Base-by-base conservation (phyloP, 2,797 vertebrate genomes). In the Gymnopithys bicolor region DNA sequence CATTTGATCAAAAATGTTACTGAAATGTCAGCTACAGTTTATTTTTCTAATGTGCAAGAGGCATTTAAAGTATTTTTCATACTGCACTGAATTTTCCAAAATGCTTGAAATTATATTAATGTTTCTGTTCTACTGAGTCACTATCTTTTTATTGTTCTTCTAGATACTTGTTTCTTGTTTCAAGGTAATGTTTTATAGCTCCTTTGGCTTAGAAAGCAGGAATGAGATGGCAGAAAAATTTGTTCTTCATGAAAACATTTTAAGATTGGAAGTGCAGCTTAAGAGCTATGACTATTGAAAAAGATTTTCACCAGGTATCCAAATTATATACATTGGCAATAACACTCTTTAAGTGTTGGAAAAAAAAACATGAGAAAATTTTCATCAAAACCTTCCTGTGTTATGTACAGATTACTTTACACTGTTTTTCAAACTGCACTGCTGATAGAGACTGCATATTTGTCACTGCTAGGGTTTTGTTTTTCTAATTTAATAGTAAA, bases 21-120 rank as follows among this genome's bases (percentile, higher is more conserved):
- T 83, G 69, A 91, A 78, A 84, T 84, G 73, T 92, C 79, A 93
- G 37, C 48, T 66, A 69, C 28, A 32, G 60, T 22, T 83, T 78
- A 71, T 60, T 73, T 87, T 87, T 90, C 84, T 86, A 60, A 75
- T 56, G 41, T 81, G 28, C 70, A 90, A 94, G 87, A 76, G 66
- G 58, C 74, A 71, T 64, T 68, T 27, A 27, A 90, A 88, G 21
- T 93, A 68, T 84, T 89, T 93, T 89, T 95, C 77, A 67, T 78
- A 66, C 81, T 64, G 69, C 78, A 81, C 48, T 78, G 51, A 86
- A 49, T 30, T 83, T 90, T 33, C 51, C 37, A 58, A 63, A 94
- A 49, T 30, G 69, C 60, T 77, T 85, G 27, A 13, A 41, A 63
- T 64, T 35, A 24, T 91, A 37, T 15, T 69, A 64, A 73, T 7